Evolutionary conservation across 2,888 invertebrate genomes (phyloP).

Genomic region (Xylocampa areola): DNA sequence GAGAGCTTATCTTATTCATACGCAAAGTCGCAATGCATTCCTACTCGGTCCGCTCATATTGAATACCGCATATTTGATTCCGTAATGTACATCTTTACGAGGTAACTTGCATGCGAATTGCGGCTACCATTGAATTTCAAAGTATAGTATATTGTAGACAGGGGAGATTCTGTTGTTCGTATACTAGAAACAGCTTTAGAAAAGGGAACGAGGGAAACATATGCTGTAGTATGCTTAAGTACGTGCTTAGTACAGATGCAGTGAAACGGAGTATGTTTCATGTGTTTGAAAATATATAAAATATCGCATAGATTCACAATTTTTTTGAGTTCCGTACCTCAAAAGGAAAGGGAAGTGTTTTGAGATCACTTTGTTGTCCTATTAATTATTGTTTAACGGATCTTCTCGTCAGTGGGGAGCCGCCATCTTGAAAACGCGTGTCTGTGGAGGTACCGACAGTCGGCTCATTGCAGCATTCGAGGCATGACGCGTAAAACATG

Average conservation of each 20-base stretch:
- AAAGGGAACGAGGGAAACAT: not conserved
- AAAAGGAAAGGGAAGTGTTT: too few relatives aligned
- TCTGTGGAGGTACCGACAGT: too few relatives aligned
- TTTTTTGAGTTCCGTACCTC: too few relatives aligned
- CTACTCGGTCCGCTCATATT: slow-evolving; percentile 41
- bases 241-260: not conserved
- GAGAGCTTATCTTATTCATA: slow-evolving; percentile 35
- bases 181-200: not conserved
- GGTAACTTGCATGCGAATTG: slow-evolving; percentile 54
- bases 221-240: not conserved
- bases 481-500: too few relatives aligned
- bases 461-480: too few relatives aligned
- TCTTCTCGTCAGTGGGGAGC: too few relatives aligned
- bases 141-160: slow-evolving; percentile 42
- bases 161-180: slow-evolving; percentile 10
- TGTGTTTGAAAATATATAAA: too few relatives aligned
- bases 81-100: slow-evolving; percentile 56
- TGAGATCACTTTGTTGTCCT: too few relatives aligned
- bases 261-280: not conserved
- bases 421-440: too few relatives aligned
- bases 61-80: slow-evolving; percentile 57
- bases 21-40: slow-evolving; percentile 29
- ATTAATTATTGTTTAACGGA: too few relatives aligned
- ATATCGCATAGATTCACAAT: too few relatives aligned
- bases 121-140: slow-evolving; percentile 47